Evolutionary conservation across 35 echinoderm and acorn worm species (phyloP).

Genomic region (Amphiura filiformis): DNA sequence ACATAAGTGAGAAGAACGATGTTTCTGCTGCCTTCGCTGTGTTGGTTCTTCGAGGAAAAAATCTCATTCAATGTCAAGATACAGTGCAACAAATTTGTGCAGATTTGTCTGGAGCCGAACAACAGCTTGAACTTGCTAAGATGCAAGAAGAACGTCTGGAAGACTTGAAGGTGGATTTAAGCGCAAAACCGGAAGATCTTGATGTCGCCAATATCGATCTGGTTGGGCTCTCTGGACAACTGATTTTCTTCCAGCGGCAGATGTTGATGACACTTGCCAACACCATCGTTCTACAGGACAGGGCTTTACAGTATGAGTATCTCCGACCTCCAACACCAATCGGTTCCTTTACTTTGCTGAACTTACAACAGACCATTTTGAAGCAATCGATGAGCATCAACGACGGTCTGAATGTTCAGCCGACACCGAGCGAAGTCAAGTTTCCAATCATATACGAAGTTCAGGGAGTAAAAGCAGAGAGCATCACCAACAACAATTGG

Average conservation of each 20-base stretch:
- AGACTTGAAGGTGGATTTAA: neutral
- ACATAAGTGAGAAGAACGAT: neutral
- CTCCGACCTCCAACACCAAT: conserved; percentile 16
- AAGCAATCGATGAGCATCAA: conserved; percentile 12
- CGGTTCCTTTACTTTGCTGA: conserved; percentile 10
- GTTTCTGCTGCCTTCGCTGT: conserved; percentile 3
- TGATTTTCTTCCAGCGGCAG: conserved; percentile 27
- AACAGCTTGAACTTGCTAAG: neutral
- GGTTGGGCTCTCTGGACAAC: conserved; percentile 22
- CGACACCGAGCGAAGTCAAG: neutral
- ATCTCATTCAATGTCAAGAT: neutral
- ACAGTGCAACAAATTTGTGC: neutral
- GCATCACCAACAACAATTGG: neutral
- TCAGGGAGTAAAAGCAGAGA: neutral
- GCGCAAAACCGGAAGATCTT: neutral
- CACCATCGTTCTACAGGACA: conserved; percentile 23
- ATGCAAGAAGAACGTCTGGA: neutral
- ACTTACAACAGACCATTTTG: neutral
- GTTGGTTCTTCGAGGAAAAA: conserved; percentile 18
- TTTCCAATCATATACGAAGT: conserved; percentile 15
- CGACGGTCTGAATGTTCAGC: conserved; percentile 7
- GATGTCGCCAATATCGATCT: neutral
- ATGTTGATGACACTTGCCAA: conserved; percentile 21
- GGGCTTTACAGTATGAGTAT: conserved; percentile 36
- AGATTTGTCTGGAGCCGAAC: conserved; percentile 12